Base-by-base conservation (phyloP, 2,113 vertebrate species). In the Pungitius pungitius region DNA sequence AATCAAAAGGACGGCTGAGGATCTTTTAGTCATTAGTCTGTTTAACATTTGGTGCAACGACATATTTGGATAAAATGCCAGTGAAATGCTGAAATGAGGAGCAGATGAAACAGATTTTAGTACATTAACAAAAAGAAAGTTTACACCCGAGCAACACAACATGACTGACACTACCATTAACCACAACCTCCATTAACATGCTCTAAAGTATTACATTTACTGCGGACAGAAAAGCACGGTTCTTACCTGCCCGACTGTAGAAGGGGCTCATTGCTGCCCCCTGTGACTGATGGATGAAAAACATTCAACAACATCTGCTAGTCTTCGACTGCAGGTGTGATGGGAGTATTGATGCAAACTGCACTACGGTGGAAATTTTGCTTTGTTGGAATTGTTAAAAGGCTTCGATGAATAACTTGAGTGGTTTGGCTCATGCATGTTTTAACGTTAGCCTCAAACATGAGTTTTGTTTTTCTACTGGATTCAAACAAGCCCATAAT, bases 1-100 rank as follows among this genome's bases (percentile, higher is more conserved):
- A 95, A 95, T 93, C 93, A 93, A 91, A 88, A 84, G 87, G 75
- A 70, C 59, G 89, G 85, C 90, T 90, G 86, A 79, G 92, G 93
- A 93, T 95, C 94, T 57, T 42, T 63, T 66, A 30, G 14, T 57
- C 68, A 11, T 54, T 73, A 30, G 56, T 37, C 52, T 37, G 2
- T 22, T 27, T n/a, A 65, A 78, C 88, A 89, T 87, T 87, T 88
- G 84, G 72, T 78, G 74, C 27, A 17, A 22, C 5, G 27, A n/a
- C 39, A 68, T 75, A 69, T 78, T 64, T 69, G 62, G 65, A 66
- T 33, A 61, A 59, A 78, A 75, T 39, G 43, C 18, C 45, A 24
- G n/a, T n/a, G 20, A 80, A 73, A 59, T 35, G 24, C n/a, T 73
- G 22, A 59, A 69, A 47, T 5, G 33, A 33, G 4, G 8, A 42